A percentile compares a stretch with the other conserved stretches of the same genome.
Evolutionary conservation across 2,888 invertebrate species (phyloP).

Genomic region (Metallyticus violacea): DNA sequence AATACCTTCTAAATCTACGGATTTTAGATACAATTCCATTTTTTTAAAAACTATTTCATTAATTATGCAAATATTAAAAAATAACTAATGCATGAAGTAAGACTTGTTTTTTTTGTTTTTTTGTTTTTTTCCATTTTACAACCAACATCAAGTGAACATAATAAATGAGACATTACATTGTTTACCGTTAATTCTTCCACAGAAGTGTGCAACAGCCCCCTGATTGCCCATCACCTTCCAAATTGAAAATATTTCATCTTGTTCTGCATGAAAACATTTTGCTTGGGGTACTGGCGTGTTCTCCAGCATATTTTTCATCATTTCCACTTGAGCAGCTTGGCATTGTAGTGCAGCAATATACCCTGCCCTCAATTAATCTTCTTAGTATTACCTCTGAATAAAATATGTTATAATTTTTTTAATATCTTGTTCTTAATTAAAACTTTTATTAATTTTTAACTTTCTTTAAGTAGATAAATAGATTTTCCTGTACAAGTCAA

Average conservation of each 20-base stretch:
- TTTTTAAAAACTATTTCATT: background rate
- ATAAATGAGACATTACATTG: background rate
- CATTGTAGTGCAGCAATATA: background rate
- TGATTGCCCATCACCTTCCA: conserved; percentile 24
- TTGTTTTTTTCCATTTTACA: background rate
- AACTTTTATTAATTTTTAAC: background rate
- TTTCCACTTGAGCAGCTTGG: background rate
- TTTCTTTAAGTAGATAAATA: background rate
- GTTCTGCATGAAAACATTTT: conserved; percentile 16
- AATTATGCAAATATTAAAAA: background rate
- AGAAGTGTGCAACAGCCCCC: conserved; percentile 29
- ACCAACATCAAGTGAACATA: background rate
- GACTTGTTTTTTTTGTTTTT: background rate
- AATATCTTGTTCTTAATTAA: background rate
- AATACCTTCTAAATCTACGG: background rate
- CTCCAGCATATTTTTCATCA: background rate
- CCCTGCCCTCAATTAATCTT: background rate
- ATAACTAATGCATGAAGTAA: background rate
- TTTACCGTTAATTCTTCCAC: background rate
- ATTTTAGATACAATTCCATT: background rate
- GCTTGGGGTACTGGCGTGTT: conserved; percentile 30
- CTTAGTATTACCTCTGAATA: background rate
- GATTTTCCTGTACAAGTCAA: background rate
- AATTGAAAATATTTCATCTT: background rate
- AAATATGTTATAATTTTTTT: background rate